Evolutionary conservation across 2,113 vertebrate genomes (phyloP).

Genomic region (Regulus satrapa): DNA sequence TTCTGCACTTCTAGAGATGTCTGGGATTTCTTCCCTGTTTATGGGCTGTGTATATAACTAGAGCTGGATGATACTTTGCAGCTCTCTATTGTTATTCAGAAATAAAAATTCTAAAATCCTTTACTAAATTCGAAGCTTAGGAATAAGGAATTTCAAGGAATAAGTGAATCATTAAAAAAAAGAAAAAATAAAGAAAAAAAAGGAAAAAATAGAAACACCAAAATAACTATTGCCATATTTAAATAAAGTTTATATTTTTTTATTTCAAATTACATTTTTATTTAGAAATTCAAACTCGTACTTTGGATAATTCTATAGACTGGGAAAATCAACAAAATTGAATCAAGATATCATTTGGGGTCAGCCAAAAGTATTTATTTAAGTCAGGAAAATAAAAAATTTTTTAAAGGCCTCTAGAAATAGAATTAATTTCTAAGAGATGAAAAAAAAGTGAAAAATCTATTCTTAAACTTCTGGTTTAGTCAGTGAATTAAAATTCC

Average conservation of each 20-base stretch:
- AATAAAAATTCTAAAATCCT: background rate
- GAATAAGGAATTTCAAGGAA: too few species aligned
- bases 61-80: background rate
- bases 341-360: background rate
- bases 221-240: background rate
- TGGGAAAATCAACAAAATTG: background rate
- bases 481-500: background rate
- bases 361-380: background rate
- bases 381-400: background rate
- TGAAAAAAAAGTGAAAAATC: background rate
- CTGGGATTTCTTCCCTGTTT: background rate
- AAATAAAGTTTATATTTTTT: background rate
- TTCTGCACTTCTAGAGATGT: background rate
- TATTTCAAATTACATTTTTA: background rate
- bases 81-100: background rate
- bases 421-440: background rate
- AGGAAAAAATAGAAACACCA: too few species aligned
- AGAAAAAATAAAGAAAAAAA: too few species aligned
- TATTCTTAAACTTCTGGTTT: background rate
- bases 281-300: background rate
- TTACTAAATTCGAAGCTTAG: background rate
- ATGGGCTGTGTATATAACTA: background rate
- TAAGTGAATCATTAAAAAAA: too few species aligned
- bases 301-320: background rate
- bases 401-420: background rate